Percentiles rank a stretch among this genome's conserved stretches.
Conservation (phyloP, 1,140 invertebrate genomes). For the Zaprionus lachaisei region DNA sequence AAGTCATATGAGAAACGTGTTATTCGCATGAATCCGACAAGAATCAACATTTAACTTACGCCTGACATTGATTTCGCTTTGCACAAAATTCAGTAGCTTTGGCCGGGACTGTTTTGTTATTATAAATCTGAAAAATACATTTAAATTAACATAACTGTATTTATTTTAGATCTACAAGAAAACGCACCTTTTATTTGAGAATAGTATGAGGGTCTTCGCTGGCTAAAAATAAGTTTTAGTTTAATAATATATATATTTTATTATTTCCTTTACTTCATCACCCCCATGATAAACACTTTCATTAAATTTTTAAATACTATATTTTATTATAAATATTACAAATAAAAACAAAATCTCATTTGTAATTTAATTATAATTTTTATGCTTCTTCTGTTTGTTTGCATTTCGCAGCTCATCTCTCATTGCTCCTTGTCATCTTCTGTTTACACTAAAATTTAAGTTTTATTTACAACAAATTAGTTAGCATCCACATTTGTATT, state of each 20-base stretch:
- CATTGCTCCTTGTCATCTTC: constrained; percentile 29
- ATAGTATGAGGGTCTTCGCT: background rate
- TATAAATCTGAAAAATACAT: constrained; percentile 27
- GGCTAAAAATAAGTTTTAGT: background rate
- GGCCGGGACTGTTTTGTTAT: background rate
- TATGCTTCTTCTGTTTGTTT: constrained; percentile 57
- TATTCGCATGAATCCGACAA: constrained; percentile 36
- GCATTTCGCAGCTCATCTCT: constrained; percentile 51
- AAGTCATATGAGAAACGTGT: constrained; percentile 45
- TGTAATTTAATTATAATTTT: constrained; percentile 82
- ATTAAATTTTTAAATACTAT: constrained; percentile 83
- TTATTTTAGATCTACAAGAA: background rate
- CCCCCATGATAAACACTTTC: background rate
- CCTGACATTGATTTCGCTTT: constrained; percentile 23
- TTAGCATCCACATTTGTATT: constrained; percentile 70
- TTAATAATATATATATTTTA: background rate
- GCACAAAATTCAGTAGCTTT: constrained; percentile 1
- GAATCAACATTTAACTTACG: constrained; percentile 36
- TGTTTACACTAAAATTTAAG: constrained; percentile 79
- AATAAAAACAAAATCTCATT: constrained; percentile 84
- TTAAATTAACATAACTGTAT: background rate
- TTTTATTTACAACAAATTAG: constrained; percentile 84
- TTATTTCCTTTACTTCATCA: background rate
- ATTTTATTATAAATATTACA: constrained; percentile 84
- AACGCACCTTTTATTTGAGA: constrained; percentile 8